Base-by-base conservation (phyloP, 1,140 invertebrate species). In the Batillaria attramentaria region DNA sequence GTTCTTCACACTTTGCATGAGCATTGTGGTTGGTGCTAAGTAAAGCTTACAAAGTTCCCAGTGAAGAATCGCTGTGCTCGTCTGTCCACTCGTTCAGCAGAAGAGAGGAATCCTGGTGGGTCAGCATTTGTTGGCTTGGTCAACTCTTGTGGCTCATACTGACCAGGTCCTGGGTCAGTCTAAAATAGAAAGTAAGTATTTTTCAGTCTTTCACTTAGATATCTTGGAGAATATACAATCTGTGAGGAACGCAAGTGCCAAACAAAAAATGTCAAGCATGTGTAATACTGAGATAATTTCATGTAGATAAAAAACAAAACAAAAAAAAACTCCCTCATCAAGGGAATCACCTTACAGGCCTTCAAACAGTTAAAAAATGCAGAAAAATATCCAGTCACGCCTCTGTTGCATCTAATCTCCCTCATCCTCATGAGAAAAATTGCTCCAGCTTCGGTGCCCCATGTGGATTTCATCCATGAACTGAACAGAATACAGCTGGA, bases 31-130 rank as follows among this genome's bases (percentile, higher is more conserved):
- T n/a, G n/a, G n/a, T n/a, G n/a, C n/a, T n/a, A n/a, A n/a, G n/a
- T n/a, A n/a, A n/a, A 74, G 86, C 89, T 88, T 85, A 90, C 89
- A 84, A 87, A 90, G 84, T 89, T 90, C 37, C 87, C 79, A 35
- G 89, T 90, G 79, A 90, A 90, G 81, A 90, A 90, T 70, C 82
- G 85, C 81, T 88, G 88, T 50, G 89, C 84, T 31, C 88, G 77
- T 80, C 84, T 85, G 79, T 90, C 89, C 80, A 88, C 85, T 43
- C 89, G 86, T 77, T 86, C 82, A 37, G 89, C 83, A 70, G 87
- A 87, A 8, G 89, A 90, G 24, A 89, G 75, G 80, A 90, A 90
- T 16, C 88, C 89, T 20, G 89, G 88, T 31, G 81, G 77, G 50
- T 88, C 87, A 54, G 83, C 81, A 33, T 84, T 82, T 28, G 78